A percentile compares a stretch with the other conserved stretches of the same genome.
These are phyloP conservation scores for Aspidoscelis tigris DNA, from an alignment of 2,113 vertebrate genomes.

Conservation along the genomic window DNA sequence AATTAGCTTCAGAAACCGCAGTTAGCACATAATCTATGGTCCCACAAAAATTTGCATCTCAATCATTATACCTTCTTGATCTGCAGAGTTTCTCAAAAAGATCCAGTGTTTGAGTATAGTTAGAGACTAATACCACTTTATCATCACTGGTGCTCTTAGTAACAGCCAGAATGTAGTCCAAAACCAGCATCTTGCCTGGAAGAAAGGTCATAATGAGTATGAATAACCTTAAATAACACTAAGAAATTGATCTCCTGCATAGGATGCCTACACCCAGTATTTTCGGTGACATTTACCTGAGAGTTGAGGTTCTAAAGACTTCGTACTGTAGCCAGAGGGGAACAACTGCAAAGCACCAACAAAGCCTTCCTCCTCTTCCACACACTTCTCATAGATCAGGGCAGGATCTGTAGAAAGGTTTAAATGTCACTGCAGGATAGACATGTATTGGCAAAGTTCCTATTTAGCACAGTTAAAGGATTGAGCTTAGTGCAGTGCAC, in stretches of 20 bases:
- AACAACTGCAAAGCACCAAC: conserved; percentile 88
- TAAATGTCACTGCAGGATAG: background rate
- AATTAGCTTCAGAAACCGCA: background rate
- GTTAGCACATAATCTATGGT: too few species aligned
- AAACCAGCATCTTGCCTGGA: conserved; percentile 94
- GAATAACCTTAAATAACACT: background rate
- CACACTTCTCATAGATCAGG: conserved; percentile 93
- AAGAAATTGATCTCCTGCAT: background rate
- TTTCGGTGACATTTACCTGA: conserved; percentile 81
- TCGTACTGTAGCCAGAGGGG: conserved; percentile 85
- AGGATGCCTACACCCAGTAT: background rate
- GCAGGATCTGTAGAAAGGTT: conserved; percentile 82
- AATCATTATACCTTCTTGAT: conserved; percentile 81
- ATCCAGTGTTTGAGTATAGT: conserved; percentile 97
- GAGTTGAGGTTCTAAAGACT: conserved; percentile 90
- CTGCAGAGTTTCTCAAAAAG: conserved; percentile 97
- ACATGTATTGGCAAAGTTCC: background rate
- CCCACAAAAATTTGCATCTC: conserved; percentile 16
- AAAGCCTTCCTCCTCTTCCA: conserved; percentile 91
- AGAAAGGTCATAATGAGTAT: background rate
- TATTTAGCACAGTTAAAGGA: background rate
- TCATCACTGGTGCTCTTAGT: conserved; percentile 88
- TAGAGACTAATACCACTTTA: conserved; percentile 96
- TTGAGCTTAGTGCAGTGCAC: background rate
- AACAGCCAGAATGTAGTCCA: conserved; percentile 95